These are phyloP conservation scores for Schizaphis graminum DNA, from an alignment of 2,888 invertebrate genomes.

Conservation along the genomic window DNA sequence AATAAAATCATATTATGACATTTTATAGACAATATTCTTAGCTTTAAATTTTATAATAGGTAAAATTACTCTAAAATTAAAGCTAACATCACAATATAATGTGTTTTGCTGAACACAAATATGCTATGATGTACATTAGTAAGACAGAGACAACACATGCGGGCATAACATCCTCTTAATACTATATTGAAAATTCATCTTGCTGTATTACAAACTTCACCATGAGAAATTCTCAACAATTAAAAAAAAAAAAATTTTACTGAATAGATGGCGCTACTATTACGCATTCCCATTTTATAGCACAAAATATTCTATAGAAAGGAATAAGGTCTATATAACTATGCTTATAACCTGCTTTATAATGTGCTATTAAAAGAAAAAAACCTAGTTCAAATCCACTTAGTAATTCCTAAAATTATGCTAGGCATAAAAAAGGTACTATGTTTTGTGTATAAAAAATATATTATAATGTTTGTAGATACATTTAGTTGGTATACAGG, in stretches of 20 bases:
- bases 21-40: no score
- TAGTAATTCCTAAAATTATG: not conserved
- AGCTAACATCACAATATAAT: no score
- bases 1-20: no score
- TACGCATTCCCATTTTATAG: not conserved
- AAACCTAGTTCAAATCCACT: not conserved
- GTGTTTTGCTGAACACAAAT: no score
- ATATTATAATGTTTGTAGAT: not conserved
- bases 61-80: no score
- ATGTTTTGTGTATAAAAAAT: not conserved
- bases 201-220: no score
- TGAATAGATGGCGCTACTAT: not conserved
- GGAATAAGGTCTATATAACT: not conserved
- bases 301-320: not conserved
- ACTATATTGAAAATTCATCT: not conserved
- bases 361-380: not conserved
- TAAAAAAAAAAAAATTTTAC: not conserved
- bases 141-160: no score
- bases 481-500: not conserved
- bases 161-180: not conserved
- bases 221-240: not conserved
- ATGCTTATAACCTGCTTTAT: not conserved
- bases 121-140: no score
- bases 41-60: no score
- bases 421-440: not conserved